Evolutionary conservation across 2,888 invertebrate genomes (phyloP).

Genomic region (Labia minor): DNA sequence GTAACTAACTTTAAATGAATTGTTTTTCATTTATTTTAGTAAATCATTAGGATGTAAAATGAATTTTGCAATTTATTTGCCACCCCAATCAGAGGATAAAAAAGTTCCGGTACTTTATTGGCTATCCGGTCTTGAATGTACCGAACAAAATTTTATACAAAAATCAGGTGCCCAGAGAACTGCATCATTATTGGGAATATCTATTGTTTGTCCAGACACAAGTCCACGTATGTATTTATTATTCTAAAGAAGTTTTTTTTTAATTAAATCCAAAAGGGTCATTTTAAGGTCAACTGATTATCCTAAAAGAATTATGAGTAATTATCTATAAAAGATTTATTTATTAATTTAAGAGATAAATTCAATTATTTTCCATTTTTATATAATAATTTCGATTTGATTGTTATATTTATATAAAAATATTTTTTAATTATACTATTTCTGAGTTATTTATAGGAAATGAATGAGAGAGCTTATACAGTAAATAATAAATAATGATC

Average conservation of each 20-base stretch:
- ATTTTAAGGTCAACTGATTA: too few species aligned
- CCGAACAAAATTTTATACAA: constrained; percentile 88
- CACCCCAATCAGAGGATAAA: constrained; percentile 54
- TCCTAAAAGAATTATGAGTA: too few species aligned
- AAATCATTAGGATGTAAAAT: constrained; percentile 71
- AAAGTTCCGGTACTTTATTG: constrained; percentile 77
- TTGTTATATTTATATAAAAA: too few species aligned
- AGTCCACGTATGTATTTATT: constrained; percentile 54
- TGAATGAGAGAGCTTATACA: too few species aligned
- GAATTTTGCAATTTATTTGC: constrained; percentile 87
- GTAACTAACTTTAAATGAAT: too few species aligned
- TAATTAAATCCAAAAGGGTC: not conserved
- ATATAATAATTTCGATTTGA: too few species aligned
- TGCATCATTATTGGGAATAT: constrained; percentile 74
- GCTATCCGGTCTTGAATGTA: constrained; percentile 86
- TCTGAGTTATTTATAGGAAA: too few species aligned
- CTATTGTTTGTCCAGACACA: constrained; percentile 90
- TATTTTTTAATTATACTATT: too few species aligned
- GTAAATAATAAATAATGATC: too few species aligned
- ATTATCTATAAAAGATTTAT: too few species aligned
- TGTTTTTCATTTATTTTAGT: constrained; percentile 36
- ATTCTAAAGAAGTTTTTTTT: not conserved
- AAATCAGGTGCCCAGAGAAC: constrained; percentile 91
- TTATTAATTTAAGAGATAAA: too few species aligned
- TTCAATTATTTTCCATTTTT: too few species aligned